A percentile compares a stretch with the other conserved stretches of the same genome.
Conservation (phyloP, 2,113 vertebrate genomes). For the Podocnemis expansa region DNA sequence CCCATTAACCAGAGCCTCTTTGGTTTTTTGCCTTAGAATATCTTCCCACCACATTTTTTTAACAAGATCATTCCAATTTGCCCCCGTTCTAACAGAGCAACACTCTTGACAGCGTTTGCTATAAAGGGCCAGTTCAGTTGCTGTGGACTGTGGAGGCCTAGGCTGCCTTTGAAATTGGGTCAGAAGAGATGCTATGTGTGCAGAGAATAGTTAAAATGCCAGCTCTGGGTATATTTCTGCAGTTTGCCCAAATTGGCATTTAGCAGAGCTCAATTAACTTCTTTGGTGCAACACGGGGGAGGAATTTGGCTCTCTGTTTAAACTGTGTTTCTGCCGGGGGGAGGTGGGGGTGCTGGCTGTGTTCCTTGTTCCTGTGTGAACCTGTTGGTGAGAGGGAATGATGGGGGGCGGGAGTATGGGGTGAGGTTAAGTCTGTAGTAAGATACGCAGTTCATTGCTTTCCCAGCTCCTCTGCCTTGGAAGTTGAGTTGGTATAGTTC, state of each 20-base stretch:
- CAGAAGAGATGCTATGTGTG: constrained; percentile 3
- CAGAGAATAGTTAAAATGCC: constrained; percentile 3
- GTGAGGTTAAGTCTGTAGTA: not conserved
- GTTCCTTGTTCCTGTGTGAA: not conserved
- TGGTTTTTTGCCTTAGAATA: not conserved
- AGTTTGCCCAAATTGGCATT: not conserved
- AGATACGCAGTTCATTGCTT: not conserved
- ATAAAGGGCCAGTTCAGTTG: constrained; percentile 63
- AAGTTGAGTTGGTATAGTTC: constrained; percentile 5
- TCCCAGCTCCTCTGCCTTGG: not conserved
- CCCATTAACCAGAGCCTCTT: not conserved
- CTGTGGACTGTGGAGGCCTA: constrained; percentile 27
- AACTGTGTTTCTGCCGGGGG: not conserved
- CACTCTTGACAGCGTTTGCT: constrained; percentile 32
- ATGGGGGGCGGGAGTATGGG: not conserved
- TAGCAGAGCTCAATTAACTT: not conserved
- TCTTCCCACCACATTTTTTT: constrained; percentile 43
- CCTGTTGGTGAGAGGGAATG: not conserved
- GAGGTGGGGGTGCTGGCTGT: not conserved
- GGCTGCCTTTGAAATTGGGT: constrained; percentile 34
- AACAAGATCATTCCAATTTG: not conserved
- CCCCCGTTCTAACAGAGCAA: not conserved
- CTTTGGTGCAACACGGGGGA: not conserved
- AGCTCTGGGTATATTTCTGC: not conserved
- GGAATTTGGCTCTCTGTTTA: rapidly evolving